A percentile compares a stretch with the other conserved stretches of the same genome.
Conservation (phyloP, 2,888 invertebrate species). For the Raillietiella orientalis region DNA sequence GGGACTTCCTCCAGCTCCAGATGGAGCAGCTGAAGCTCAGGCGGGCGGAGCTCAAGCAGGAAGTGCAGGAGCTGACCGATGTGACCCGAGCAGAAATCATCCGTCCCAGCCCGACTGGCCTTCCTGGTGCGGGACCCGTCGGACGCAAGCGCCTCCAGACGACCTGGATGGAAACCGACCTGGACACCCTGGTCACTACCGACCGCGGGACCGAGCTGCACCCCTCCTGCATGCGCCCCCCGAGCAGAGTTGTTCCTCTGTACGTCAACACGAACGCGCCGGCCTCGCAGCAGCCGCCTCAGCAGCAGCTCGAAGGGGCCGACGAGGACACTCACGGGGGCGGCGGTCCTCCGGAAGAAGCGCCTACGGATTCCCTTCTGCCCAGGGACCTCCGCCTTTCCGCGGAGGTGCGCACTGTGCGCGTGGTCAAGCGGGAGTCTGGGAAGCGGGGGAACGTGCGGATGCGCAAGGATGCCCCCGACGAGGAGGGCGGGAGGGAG, state of each 20-base stretch:
- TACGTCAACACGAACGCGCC: slow-evolving; percentile 29
- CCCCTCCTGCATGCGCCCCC: slow-evolving; percentile 7
- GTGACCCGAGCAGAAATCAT: slow-evolving; percentile 25
- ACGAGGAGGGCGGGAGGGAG: slow-evolving; percentile 10
- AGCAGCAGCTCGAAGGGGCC: background rate
- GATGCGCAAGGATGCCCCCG: slow-evolving; percentile 12
- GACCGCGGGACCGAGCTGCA: slow-evolving; percentile 26
- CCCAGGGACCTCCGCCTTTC: background rate
- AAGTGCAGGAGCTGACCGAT: slow-evolving; percentile 50
- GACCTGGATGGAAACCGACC: slow-evolving; percentile 61
- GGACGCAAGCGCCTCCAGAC: background rate
- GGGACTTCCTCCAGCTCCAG: slow-evolving; percentile 44
- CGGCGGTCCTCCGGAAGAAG: background rate
- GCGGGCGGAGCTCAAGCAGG: slow-evolving; percentile 49
- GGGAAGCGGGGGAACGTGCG: slow-evolving; percentile 4
- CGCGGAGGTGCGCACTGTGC: background rate
- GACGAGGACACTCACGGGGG: background rate
- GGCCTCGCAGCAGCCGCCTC: slow-evolving; percentile 1
- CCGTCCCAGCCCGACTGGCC: slow-evolving; percentile 15
- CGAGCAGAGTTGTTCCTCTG: slow-evolving; percentile 16
- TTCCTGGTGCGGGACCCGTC: slow-evolving; percentile 7
- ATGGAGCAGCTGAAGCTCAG: slow-evolving; percentile 58
- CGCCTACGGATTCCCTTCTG: too few species aligned
- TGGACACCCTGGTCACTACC: slow-evolving; percentile 41
- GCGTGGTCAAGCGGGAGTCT: background rate